Percentiles rank a stretch among this genome's conserved stretches.
Evolutionary conservation across 1,140 invertebrate species (phyloP).

Genomic region (Drosophila dunni): DNA sequence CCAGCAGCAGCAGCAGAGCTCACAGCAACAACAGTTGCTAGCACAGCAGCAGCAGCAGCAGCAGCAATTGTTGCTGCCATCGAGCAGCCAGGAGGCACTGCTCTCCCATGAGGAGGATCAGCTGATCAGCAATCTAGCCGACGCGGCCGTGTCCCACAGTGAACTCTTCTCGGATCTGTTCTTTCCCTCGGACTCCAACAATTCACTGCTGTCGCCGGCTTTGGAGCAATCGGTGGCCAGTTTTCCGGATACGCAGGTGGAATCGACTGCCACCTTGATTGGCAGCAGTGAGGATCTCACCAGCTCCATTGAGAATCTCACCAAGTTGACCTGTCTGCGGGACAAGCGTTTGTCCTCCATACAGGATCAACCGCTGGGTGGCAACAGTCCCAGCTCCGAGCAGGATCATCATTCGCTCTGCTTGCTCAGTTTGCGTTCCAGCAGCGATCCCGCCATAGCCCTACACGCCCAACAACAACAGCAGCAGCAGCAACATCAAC

Average conservation of each 20-base stretch:
- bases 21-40: constrained; percentile 44
- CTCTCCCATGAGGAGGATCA: constrained; percentile 79
- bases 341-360: constrained; percentile 84
- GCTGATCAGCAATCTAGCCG: constrained; percentile 75
- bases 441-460: constrained; percentile 81
- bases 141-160: constrained; percentile 69
- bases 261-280: constrained; percentile 38
- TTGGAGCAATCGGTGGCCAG: constrained; percentile 57
- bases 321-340: constrained; percentile 80
- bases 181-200: constrained; percentile 80
- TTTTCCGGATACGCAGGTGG: constrained; percentile 57
- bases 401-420: constrained; percentile 72
- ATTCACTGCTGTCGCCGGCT: constrained; percentile 71
- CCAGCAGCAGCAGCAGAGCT: constrained; percentile 54
- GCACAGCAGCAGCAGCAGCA: constrained; percentile 54
- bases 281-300: constrained; percentile 72
- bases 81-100: constrained; percentile 55
- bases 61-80: constrained; percentile 54
- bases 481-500: constrained; percentile 55
- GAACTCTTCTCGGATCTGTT: constrained; percentile 82
- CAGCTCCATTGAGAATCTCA: constrained; percentile 78
- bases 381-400: constrained; percentile 66
- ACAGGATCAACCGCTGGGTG: constrained; percentile 83
- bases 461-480: constrained; percentile 69
- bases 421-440: constrained; percentile 75